These are phyloP conservation scores for Bufotes viridis DNA, from an alignment of 2,797 vertebrate species.

Conservation along the genomic window DNA sequence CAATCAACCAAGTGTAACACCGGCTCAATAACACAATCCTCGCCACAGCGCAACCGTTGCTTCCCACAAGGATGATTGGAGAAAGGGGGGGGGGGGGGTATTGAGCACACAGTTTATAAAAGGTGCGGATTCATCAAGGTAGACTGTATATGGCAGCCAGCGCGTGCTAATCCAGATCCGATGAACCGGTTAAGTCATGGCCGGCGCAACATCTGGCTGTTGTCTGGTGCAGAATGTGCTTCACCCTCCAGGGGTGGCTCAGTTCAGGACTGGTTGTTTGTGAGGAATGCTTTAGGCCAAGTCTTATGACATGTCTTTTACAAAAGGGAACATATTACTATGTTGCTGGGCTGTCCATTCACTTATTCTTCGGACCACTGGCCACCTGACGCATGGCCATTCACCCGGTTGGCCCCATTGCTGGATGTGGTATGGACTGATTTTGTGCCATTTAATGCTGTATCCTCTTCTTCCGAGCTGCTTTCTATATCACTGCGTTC, in stretches of 20 bases:
- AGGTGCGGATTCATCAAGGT: slow-evolving; percentile 28
- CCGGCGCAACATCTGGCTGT: slow-evolving; percentile 30
- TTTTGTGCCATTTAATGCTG: slow-evolving; percentile 71
- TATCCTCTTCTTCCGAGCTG: slow-evolving; percentile 91
- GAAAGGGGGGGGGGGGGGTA: not conserved
- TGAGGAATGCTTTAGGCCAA: slow-evolving; percentile 44
- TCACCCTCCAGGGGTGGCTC: slow-evolving; percentile 54
- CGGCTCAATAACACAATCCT: not conserved
- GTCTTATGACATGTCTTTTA: slow-evolving; percentile 40
- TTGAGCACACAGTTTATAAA: slow-evolving; percentile 46
- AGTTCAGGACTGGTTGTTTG: slow-evolving; percentile 51
- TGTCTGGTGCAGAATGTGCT: slow-evolving; percentile 32
- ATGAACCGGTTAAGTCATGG: slow-evolving; percentile 43
- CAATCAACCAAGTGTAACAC: not conserved
- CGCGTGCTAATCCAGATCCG: slow-evolving; percentile 25
- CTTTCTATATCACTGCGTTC: slow-evolving; percentile 97
- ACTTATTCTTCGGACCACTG: slow-evolving; percentile 75
- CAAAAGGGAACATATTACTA: slow-evolving; percentile 62
- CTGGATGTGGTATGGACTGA: slow-evolving; percentile 68
- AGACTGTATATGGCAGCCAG: slow-evolving; percentile 26
- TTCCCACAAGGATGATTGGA: not conserved
- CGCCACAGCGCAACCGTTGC: slow-evolving; percentile 15
- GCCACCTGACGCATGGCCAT: slow-evolving; percentile 79
- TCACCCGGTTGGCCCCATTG: slow-evolving; percentile 86
- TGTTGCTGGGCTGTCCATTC: slow-evolving; percentile 63